A percentile compares a stretch with the other conserved stretches of the same genome.
Evolutionary conservation across 2,113 vertebrate species (phyloP).

Genomic region (Climacteris rufus): DNA sequence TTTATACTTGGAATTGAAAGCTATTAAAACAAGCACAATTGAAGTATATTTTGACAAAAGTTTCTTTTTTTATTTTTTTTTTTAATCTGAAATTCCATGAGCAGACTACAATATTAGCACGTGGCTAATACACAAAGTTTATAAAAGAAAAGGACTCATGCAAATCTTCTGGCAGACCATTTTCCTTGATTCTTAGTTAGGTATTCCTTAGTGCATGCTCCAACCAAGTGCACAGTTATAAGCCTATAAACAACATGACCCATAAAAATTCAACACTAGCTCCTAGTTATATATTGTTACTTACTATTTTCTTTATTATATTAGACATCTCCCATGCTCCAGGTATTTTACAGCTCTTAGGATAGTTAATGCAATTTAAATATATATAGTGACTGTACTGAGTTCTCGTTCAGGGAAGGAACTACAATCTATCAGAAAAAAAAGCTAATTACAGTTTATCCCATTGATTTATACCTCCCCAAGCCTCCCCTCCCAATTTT

Average conservation of each 20-base stretch:
- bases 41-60: background rate
- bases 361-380: conserved; percentile 50
- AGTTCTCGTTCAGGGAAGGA: background rate
- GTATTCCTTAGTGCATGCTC: background rate
- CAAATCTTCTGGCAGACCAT: background rate
- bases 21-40: background rate
- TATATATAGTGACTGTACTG: conserved; percentile 14
- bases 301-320: conserved; percentile 50
- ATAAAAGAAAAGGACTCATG: background rate
- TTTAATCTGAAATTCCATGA: background rate
- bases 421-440: conserved; percentile 26
- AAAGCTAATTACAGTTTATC: conserved; percentile 40
- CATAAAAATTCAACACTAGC: conserved; percentile 22
- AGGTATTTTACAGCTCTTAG: conserved; percentile 45
- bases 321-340: conserved; percentile 24
- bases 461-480: conserved; percentile 36
- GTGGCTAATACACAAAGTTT: background rate
- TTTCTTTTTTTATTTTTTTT: background rate
- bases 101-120: background rate
- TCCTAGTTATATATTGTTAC: conserved; percentile 30
- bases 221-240: background rate
- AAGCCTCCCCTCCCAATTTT: background rate
- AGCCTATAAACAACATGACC: background rate
- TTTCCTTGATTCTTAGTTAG: background rate
- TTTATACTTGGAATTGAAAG: background rate